Percentiles rank a stretch among this genome's conserved stretches.
Evolutionary conservation across 2,113 vertebrate genomes (phyloP).

Genomic region (Clinocottus analis): DNA sequence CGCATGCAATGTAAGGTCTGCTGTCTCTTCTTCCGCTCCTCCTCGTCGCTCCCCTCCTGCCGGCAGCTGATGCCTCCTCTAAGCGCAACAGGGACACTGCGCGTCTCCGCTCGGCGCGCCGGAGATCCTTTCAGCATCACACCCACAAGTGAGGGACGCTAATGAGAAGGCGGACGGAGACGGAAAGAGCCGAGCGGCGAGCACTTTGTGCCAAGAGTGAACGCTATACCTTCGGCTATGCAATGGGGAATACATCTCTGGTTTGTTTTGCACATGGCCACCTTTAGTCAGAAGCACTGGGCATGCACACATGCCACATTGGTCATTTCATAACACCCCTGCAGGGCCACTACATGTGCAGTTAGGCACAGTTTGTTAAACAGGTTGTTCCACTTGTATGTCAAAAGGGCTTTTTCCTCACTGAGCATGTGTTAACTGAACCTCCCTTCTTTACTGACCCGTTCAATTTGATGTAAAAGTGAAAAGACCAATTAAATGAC

Average conservation of each 20-base stretch:
- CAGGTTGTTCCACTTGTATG: background rate
- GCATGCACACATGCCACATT: background rate
- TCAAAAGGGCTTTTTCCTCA: background rate
- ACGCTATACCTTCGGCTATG: background rate
- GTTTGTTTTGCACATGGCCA: background rate
- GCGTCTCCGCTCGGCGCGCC: slow-evolving; percentile 68
- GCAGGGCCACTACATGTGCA: background rate
- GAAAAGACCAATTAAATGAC: no score
- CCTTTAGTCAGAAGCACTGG: background rate
- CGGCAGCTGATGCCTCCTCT: slow-evolving; percentile 81
- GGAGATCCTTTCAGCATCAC: slow-evolving; percentile 82
- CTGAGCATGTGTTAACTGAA: background rate
- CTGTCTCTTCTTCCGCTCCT: slow-evolving; percentile 65
- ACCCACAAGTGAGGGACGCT: slow-evolving; percentile 82
- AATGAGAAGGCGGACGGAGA: slow-evolving; percentile 67
- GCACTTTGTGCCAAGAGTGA: slow-evolving; percentile 10
- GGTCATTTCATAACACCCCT: background rate
- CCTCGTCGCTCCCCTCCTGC: slow-evolving; percentile 73
- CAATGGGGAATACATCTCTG: background rate
- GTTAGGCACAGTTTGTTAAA: background rate
- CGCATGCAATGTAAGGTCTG: slow-evolving; percentile 70
- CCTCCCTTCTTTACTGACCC: background rate
- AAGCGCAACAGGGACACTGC: slow-evolving; percentile 79
- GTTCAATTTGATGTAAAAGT: background rate
- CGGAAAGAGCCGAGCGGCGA: slow-evolving; percentile 67